Evolutionary conservation across 2,113 vertebrate genomes (phyloP), one percentile per base, ranked within the genome.

Genomic region (Nothocercus julius): DNA sequence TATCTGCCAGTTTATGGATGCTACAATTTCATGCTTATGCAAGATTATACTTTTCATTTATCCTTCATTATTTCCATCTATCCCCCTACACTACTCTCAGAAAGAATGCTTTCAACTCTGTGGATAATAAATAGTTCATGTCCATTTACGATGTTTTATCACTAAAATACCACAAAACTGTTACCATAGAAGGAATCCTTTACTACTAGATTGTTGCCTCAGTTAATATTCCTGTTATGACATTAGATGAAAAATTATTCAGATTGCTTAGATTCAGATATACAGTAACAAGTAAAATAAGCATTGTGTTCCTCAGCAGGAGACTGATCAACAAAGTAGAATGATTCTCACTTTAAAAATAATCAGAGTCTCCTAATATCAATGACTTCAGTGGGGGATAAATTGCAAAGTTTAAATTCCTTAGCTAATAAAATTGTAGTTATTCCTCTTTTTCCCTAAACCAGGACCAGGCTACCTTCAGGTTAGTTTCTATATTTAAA

Each of bases 241-340:
- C 21, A 42, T 63, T 47, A 82, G 17, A 58, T 61, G 7, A 75
- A 91, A 87, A 92, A 82, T 54, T 27, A 44, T 20, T 64, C 61
- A 34, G 7, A 38, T 32, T 85, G 14, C 47, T 75, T 87, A 42
- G 13, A 92, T 70, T 85, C 68, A 86, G 8, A 47, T 82, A 85
- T 12, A 75, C 21, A 92, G 17, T 69, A 89, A 36, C 74, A 94
- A 82, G 77, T 44, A 88, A 79, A 85, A 87, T 64, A 88, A 91
- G 24, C 22, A 92, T 5, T 34, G 9, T 32, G 15, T 38, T 95
- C 42, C 59, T 93, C 85, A 87, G 54, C 22, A 77, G 59, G 9
- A 82, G 11, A n/a, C 32, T 42, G n/a, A 92, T 64, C 34, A 94
- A 68, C 2, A 30, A 45, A 75, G 8, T 61, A 95, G 89, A 95